Percentiles rank a stretch among this genome's conserved stretches.
Conservation (phyloP, 1,140 invertebrate species). For the Zaprionus africanus region DNA sequence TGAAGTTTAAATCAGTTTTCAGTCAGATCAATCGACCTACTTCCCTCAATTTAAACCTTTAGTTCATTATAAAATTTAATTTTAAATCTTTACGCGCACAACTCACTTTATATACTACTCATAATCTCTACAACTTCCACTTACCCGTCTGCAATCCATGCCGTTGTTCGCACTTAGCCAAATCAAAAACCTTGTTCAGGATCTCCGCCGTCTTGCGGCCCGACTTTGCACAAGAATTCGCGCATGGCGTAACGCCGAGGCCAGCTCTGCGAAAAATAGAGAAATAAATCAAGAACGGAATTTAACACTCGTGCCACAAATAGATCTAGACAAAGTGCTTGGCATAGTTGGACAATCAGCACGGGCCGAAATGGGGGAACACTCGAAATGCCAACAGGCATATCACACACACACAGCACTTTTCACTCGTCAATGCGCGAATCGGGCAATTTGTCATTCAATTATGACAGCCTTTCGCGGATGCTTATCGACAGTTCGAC, state of each 20-base stretch:
- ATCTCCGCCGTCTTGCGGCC: conserved; percentile 44
- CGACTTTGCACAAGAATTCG: conserved; percentile 55
- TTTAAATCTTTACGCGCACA: background rate
- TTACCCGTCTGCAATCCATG: conserved; percentile 73
- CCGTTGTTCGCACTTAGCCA: conserved; percentile 68
- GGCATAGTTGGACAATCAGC: conserved; percentile 3
- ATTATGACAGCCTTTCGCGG: conserved; percentile 27
- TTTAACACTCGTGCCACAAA: conserved; percentile 34
- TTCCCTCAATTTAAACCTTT: too few species aligned
- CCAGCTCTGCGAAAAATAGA: conserved; percentile 62
- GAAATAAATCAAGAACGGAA: conserved; percentile 3
- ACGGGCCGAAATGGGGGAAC: conserved; percentile 11
- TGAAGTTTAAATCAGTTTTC: too few species aligned
- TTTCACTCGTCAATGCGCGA: conserved; percentile 26
- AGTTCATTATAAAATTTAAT: too few species aligned
- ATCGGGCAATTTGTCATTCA: conserved; percentile 41
- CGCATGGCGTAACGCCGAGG: conserved; percentile 71
- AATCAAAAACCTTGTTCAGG: conserved; percentile 62
- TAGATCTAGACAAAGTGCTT: conserved; percentile 21
- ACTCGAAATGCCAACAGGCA: conserved; percentile 51
- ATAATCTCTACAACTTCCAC: background rate
- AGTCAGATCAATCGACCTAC: too few species aligned
- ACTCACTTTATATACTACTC: background rate
- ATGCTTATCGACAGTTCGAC: conserved; percentile 24
- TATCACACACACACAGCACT: conserved; percentile 25